Conservation (phyloP, 2,888 invertebrate species). For the Cynaeus angustus region DNA sequence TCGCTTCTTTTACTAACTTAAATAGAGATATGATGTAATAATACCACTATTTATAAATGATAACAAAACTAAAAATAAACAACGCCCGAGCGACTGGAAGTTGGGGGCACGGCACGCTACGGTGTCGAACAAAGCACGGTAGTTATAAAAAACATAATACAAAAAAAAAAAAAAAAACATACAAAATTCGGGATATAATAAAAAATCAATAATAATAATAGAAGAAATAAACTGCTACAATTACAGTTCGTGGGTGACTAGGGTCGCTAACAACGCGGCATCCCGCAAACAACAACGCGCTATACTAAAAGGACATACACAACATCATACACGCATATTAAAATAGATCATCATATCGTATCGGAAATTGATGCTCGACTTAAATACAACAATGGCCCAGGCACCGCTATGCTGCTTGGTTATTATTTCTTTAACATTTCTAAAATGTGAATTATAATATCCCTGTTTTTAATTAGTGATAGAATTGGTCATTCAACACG, state of each 20-base stretch:
- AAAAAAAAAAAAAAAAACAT: conserved; percentile 44
- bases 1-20: conserved; percentile 56
- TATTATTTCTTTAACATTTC: conserved; percentile 63
- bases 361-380: conserved; percentile 68
- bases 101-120: conserved; percentile 68
- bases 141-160: conserved; percentile 43
- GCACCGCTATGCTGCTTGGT: conserved; percentile 67
- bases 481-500: conserved; percentile 69
- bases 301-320: conserved; percentile 69
- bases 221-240: conserved; percentile 58
- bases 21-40: conserved; percentile 61
- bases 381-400: conserved; percentile 71
- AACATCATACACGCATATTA: conserved; percentile 72
- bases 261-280: conserved; percentile 72
- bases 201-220: conserved; percentile 57
- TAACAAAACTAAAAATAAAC: conserved; percentile 66
- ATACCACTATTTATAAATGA: conserved; percentile 61
- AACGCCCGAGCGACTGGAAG: conserved; percentile 61
- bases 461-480: conserved; percentile 55
- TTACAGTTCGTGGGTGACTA: conserved; percentile 70
- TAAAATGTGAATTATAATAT: conserved; percentile 64
- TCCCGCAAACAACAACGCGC: conserved; percentile 71
- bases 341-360: conserved; percentile 69
- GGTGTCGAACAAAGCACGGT: conserved; percentile 63
- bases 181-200: conserved; percentile 54